Percentiles rank a stretch among this genome's conserved stretches.
phyloP scores from a whole-genome alignment of 1,140 invertebrate genomes.

The Leptopilina clavipes region DNA sequence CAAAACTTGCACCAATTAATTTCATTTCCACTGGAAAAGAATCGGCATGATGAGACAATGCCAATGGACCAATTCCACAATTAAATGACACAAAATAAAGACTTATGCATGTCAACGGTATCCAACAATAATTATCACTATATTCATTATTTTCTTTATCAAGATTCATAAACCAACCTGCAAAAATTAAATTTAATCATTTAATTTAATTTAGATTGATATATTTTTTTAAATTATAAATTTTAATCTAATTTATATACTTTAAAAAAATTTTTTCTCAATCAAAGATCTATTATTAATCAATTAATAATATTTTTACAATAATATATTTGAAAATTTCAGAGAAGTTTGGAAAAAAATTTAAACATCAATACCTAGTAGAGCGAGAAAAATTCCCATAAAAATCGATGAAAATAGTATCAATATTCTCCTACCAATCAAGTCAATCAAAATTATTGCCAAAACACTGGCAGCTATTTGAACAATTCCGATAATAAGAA shows the following conservation, averaged over 20 bases:
- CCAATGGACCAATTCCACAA: constrained; percentile 77
- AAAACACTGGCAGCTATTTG: constrained; percentile 83
- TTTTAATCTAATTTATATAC: too few species aligned
- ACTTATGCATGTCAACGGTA: constrained; percentile 76
- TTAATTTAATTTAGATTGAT: too few species aligned
- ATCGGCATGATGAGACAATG: constrained; percentile 78
- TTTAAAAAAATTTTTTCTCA: too few species aligned
- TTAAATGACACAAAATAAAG: constrained; percentile 74
- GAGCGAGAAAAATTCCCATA: constrained; percentile 79
- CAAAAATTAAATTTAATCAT: not conserved
- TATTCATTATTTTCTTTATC: constrained; percentile 60
- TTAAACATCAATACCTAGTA: constrained; percentile 73
- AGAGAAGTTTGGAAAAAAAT: too few species aligned
- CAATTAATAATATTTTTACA: constrained; percentile 35
- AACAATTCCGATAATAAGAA: constrained; percentile 85
- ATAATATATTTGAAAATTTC: too few species aligned
- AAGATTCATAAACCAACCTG: constrained; percentile 61
- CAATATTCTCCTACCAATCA: constrained; percentile 82
- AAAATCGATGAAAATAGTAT: constrained; percentile 79
- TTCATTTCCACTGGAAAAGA: constrained; percentile 76
- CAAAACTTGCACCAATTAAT: constrained; percentile 72
- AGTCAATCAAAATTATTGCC: constrained; percentile 82
- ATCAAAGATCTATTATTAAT: too few species aligned
- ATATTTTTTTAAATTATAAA: too few species aligned
- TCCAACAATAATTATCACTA: constrained; percentile 69